Conservation (phyloP, 2,888 invertebrate genomes). For the Cylloceria caligata region DNA sequence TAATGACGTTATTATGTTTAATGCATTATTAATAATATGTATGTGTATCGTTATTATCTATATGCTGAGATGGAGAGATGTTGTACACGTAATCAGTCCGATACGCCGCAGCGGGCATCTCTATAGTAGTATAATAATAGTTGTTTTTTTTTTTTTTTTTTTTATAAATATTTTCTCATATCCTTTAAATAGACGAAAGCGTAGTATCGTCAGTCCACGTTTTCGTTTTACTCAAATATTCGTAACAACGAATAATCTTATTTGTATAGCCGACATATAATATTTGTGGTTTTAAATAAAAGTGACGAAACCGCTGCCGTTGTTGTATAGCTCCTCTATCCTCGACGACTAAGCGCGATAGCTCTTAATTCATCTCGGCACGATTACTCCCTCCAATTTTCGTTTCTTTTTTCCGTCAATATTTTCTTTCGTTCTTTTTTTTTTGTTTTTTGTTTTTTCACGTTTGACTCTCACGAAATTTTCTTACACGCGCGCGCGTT, state of each 20-base stretch:
- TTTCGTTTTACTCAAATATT: neutral
- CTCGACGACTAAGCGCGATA: conserved; percentile 19
- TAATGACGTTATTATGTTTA: conserved; percentile 40
- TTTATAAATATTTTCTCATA: no score
- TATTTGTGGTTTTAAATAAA: conserved; percentile 35
- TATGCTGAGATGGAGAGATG: conserved; percentile 61
- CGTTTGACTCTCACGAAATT: conserved; percentile 10
- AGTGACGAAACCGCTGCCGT: conserved; percentile 27
- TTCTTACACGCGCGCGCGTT: conserved; percentile 10
- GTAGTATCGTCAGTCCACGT: neutral
- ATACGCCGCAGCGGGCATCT: conserved; percentile 52
- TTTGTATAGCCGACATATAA: conserved; percentile 29
- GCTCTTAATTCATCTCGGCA: conserved; percentile 17
- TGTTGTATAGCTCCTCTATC: neutral
- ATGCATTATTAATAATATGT: conserved; percentile 50
- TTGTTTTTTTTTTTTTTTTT: conserved; percentile 28
- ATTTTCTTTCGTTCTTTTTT: no score
- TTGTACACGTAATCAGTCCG: conserved; percentile 68
- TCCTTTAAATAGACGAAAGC: conserved; percentile 6
- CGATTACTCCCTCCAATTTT: conserved; percentile 14
- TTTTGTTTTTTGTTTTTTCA: neutral
- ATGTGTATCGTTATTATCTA: conserved; percentile 39
- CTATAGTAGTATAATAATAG: conserved; percentile 38
- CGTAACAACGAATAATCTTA: conserved; percentile 12
- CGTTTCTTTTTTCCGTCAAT: neutral